These are phyloP conservation scores for Drosophila vallismaia DNA, from an alignment of 2,888 invertebrate species.

Conservation along the genomic window DNA sequence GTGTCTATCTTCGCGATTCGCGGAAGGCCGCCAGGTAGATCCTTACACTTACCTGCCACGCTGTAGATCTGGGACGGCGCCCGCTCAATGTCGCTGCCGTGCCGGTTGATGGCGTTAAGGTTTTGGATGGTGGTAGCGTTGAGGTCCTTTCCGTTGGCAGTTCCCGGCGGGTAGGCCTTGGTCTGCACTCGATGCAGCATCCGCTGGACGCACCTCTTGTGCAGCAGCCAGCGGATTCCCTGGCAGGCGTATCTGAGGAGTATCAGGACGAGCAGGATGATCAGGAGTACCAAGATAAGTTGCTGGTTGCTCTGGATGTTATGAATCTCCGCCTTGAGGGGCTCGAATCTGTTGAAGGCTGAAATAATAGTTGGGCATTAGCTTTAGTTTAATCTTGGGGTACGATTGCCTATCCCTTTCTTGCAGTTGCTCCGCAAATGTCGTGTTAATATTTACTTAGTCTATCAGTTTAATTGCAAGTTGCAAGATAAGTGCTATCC, in stretches of 20 bases:
- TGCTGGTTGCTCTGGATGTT: slow-evolving; percentile 73
- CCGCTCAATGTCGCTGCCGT: slow-evolving; percentile 72
- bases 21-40: slow-evolving; percentile 31
- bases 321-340: slow-evolving; percentile 73
- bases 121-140: slow-evolving; percentile 80
- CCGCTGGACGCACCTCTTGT: slow-evolving; percentile 62
- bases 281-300: slow-evolving; percentile 72
- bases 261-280: slow-evolving; percentile 70
- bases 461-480: neutral
- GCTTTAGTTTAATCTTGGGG: neutral
- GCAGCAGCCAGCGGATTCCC: slow-evolving; percentile 69
- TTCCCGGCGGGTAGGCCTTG: slow-evolving; percentile 44
- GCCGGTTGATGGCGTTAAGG: slow-evolving; percentile 74
- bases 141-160: slow-evolving; percentile 71
- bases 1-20: neutral
- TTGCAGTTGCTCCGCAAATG: neutral
- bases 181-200: slow-evolving; percentile 67
- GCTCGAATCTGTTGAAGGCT: slow-evolving; percentile 72
- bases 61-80: slow-evolving; percentile 81
- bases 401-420: neutral
- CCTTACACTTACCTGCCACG: slow-evolving; percentile 74
- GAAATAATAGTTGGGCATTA: neutral
- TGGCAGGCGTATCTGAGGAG: slow-evolving; percentile 71
- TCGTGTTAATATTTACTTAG: neutral
- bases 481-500: neutral